A percentile compares a stretch with the other conserved stretches of the same genome.
These are phyloP conservation scores for Clepsis dumicolana DNA, from an alignment of 2,888 invertebrate genomes.

Conservation along the genomic window DNA sequence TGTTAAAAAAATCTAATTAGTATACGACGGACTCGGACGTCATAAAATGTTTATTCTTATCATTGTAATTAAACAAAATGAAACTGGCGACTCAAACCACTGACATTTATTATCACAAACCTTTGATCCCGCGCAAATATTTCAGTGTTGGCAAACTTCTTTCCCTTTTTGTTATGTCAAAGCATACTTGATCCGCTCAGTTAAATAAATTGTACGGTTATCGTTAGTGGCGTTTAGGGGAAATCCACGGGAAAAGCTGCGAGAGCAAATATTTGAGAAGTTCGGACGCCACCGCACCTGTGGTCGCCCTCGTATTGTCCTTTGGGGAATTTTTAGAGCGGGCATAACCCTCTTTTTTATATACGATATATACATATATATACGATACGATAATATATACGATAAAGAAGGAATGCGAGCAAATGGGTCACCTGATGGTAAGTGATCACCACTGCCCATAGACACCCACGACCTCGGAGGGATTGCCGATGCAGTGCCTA, in stretches of 20 bases:
- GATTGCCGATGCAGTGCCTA: no score
- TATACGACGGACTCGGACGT: no score
- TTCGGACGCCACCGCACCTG: slow-evolving; percentile 75
- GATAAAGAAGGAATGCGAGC: background rate
- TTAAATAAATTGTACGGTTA: slow-evolving; percentile 76
- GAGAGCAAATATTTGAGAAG: slow-evolving; percentile 84
- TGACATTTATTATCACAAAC: slow-evolving; percentile 7
- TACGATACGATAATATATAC: background rate
- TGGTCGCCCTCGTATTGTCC: slow-evolving; percentile 77
- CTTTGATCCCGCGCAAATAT: slow-evolving; percentile 64
- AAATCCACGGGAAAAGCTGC: slow-evolving; percentile 77
- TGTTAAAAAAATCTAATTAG: no score
- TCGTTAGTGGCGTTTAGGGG: slow-evolving; percentile 69
- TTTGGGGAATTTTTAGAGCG: slow-evolving; percentile 62
- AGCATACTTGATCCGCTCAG: slow-evolving; percentile 82
- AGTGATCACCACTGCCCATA: background rate
- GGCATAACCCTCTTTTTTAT: slow-evolving; percentile 46
- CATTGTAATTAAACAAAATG: background rate
- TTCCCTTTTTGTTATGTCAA: slow-evolving; percentile 78
- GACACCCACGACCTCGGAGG: no score
- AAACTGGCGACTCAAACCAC: background rate
- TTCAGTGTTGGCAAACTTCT: slow-evolving; percentile 59
- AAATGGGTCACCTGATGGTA: background rate
- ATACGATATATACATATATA: no score
- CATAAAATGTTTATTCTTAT: no score